Base-by-base conservation (phyloP, 2,113 vertebrate genomes). In the Cyprinus carpio region DNA sequence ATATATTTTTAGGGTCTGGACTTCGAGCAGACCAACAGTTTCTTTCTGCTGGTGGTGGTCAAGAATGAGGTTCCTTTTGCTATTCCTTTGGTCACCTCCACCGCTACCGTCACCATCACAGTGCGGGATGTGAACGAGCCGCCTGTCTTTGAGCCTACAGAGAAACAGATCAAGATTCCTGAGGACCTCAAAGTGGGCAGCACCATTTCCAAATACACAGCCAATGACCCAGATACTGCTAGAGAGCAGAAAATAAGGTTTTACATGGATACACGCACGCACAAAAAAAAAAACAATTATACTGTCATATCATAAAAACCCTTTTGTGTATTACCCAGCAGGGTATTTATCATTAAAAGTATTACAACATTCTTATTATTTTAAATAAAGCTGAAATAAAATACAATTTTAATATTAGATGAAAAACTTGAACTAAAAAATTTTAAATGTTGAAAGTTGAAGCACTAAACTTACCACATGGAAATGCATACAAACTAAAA, bases 161-260 rank as follows among this genome's bases (percentile, higher is more conserved):
- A 90, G n/a, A 94, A 94, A 72, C 71, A 40, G 1, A 87, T 81
- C 2, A 43, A 29, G 6, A 20, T 90, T 64, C 0, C 12, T 87
- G 96, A 98, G 83, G 93, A 95, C 34, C 88, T 92, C 1, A 64
- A 87, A 0, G 37, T 90, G 29, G 94, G 93, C 0, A 91, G 90
- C 31, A 83, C 90, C 27, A 71, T 97, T 83, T 90, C 92, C 0
- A 77, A 91, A 10, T 94, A 96, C 86, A 95, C 91, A 0, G 96
- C 96, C 0, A 87, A 86, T 82, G 96, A 97, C 56, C 96, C 96
- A 0, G 96, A 98, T 87, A 91, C 1, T 9, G 90, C 83, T 1
- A 93, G 92, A 91, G 81, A 49, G 0, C 96, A 97, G 91, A 95
- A 46, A 18, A 90, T 97, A 67, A 37, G 31, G 83, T 84, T 15